Base-by-base conservation (phyloP, 2,888 invertebrate genomes). In the Blastobasis lacticolella region DNA sequence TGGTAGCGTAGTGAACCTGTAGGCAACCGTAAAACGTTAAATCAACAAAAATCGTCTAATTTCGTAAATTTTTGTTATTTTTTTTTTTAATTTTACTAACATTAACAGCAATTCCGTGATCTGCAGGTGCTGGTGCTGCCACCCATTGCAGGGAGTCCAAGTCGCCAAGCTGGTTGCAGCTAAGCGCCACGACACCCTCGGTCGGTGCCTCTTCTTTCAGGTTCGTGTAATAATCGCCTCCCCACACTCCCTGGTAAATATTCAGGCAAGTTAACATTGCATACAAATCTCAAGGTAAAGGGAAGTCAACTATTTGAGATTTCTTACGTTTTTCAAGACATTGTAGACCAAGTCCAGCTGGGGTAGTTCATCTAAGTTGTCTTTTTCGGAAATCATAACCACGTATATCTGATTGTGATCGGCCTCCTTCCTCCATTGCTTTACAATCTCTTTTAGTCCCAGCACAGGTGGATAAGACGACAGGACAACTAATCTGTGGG, bases 71-170 rank as follows among this genome's bases (percentile, higher is more conserved):
- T 10, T 10, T 23, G 2, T 23, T 23, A 1, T 23, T 23, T 3
- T 23, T 23, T 3, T 23, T 23, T 1, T 23, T 23, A 43, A 10
- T 37, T 38, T 51, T 46, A 62, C 56, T 10, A 64, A 81, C 82
- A 57, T 57, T 68, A 0, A 82, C 74, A 38, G 55, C 43, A 6
- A 74, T 54, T 40, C 70, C 75, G 43, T 58, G 7, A 10, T 50
- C 57, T 4, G 49, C 41, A 5, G 53, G 36, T 45, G 59, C 57
- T 57, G 53, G 36, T 45, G 59, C 57, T 57, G 75, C 69, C 5
- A 70, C 56, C 79, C 79, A 78, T 4, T 59, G 53, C 23, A 79
- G 53, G 0, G 76, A 68, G 6, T 69, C 55, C 0, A 75, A 44
- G 46, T 75, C 64, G 5, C 77, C 74, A 49, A 56, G 52, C 10